Conservation (phyloP, 2,888 invertebrate species). For the Epicampocera succincta region DNA sequence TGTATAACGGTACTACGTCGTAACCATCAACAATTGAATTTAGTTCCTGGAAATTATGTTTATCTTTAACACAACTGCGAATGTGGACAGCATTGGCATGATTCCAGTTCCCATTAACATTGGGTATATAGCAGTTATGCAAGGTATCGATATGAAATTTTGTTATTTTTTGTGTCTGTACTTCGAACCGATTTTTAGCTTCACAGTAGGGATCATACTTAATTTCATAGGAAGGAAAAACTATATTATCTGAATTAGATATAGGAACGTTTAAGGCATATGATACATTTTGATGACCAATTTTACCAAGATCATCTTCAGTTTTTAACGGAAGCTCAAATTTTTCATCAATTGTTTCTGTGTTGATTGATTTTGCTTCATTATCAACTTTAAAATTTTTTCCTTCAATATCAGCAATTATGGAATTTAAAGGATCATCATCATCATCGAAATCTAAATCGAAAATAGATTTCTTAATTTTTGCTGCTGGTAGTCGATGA, state of each 20-base stretch:
- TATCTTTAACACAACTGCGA: not conserved
- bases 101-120: conserved; percentile 84
- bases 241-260: conserved; percentile 2
- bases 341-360: conserved; percentile 5
- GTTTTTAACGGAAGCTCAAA: conserved; percentile 6
- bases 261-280: conserved; percentile 33
- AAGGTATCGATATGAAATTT: conserved; percentile 83
- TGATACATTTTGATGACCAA: conserved; percentile 22
- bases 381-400: conserved; percentile 39
- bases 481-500: conserved; percentile 63
- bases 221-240: conserved; percentile 73
- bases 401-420: conserved; percentile 73
- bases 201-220: conserved; percentile 77
- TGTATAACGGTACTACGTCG: conserved; percentile 80
- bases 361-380: conserved; percentile 1
- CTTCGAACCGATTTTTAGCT: conserved; percentile 77
- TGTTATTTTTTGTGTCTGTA: conserved; percentile 79
- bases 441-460: conserved; percentile 81
- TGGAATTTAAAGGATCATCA: conserved; percentile 77
- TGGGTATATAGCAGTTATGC: conserved; percentile 83
- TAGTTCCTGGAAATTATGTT: not conserved
- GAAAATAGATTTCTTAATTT: conserved; percentile 80
- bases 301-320: conserved; percentile 13
- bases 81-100: conserved; percentile 73
- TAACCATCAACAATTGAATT: conserved; percentile 69